phyloP scores from a whole-genome alignment of 2,888 invertebrate genomes.

The Dynastes grantii region DNA sequence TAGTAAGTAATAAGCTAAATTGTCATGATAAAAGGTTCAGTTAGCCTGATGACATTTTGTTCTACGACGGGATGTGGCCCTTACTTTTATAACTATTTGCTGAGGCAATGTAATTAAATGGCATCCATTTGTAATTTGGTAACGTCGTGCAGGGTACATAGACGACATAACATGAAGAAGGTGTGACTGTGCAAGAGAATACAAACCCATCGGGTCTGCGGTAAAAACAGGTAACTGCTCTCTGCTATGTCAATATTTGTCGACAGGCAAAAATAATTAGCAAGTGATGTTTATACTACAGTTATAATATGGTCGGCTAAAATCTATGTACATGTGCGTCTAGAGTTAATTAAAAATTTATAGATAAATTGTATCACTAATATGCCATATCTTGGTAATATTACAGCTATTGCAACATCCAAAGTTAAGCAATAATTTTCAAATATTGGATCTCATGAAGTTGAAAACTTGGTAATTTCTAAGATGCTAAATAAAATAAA shows the following conservation, averaged over 20 bases:
- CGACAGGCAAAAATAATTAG: constrained; percentile 68
- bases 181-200: constrained; percentile 69
- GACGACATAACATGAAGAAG: constrained; percentile 70
- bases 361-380: too few species aligned
- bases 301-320: not conserved
- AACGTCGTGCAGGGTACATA: constrained; percentile 70
- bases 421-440: too few species aligned
- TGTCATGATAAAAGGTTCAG: too few species aligned
- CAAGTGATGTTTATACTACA: constrained; percentile 65
- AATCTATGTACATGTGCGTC: too few species aligned
- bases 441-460: too few species aligned
- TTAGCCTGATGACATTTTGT: too few species aligned
- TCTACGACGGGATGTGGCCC: not conserved
- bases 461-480: too few species aligned
- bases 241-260: constrained; percentile 68
- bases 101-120: constrained; percentile 72
- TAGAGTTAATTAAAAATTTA: too few species aligned
- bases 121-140: constrained; percentile 71
- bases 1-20: too few species aligned
- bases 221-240: constrained; percentile 67
- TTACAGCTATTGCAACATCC: too few species aligned
- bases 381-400: too few species aligned
- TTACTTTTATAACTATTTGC: constrained; percentile 55
- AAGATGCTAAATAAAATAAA: too few species aligned
- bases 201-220: constrained; percentile 67